Percentiles rank a stretch among this genome's conserved stretches.
phyloP scores from a whole-genome alignment of 2,113 vertebrate genomes.

The Scolopax mira region DNA sequence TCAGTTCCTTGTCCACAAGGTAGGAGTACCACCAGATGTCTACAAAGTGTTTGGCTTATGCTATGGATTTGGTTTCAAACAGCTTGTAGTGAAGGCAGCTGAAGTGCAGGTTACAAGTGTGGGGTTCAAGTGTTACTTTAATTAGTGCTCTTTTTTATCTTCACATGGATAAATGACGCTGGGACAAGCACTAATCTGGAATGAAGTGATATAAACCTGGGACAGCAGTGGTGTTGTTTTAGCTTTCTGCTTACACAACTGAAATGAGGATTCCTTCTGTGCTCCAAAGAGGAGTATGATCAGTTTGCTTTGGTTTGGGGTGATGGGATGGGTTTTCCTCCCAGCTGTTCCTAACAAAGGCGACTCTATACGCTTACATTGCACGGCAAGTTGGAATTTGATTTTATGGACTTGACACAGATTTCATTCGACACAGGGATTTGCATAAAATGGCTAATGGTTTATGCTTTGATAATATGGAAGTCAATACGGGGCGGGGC shows the following conservation, averaged over 20 bases:
- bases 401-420: background rate
- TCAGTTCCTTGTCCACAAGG: background rate
- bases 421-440: background rate
- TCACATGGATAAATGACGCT: background rate
- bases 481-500: constrained; percentile 24
- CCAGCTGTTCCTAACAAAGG: background rate
- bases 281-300: background rate
- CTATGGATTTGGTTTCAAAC: rapidly evolving
- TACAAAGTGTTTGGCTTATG: background rate
- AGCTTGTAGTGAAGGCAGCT: background rate
- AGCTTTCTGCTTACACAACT: background rate
- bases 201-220: background rate
- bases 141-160: background rate
- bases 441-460: constrained; percentile 16
- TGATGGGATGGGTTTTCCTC: background rate
- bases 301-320: background rate
- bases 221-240: background rate
- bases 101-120: background rate
- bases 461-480: background rate
- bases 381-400: background rate
- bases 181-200: background rate
- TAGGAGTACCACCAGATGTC: no score
- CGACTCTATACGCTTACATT: background rate
- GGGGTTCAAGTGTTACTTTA: background rate
- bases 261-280: background rate